Base-by-base conservation (phyloP, 2,113 vertebrate species). In the Nannospalax galili region DNA sequence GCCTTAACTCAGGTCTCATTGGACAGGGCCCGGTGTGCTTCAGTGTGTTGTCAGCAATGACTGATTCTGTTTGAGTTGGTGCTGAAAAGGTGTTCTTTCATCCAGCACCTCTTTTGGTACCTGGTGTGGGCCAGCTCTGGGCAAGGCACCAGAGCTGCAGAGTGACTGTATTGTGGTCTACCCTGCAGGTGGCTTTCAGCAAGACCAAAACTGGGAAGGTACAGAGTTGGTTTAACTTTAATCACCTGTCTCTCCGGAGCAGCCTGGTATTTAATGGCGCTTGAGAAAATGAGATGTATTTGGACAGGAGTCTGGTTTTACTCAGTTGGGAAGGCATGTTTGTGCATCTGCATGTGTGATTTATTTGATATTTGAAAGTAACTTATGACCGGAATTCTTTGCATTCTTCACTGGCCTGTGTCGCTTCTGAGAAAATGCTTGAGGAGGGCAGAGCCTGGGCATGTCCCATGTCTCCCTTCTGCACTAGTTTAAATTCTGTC, bases 331-430 rank as follows among this genome's bases (percentile, higher is more conserved):
- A 96, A 93, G 80, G 67, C 37, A 2, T 97, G 90, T 95, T 97
- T 97, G 92, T 95, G 64, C 56, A 35, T 88, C 87, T 42, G 75
- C 37, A 7, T 24, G 16, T 56, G 64, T 96, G 93, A 97, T 95
- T 97, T 96, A 94, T 97, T 89, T 96, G 94, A 94, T 97, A 70
- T 69, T 92, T 94, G 45, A 87, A 96, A 98, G 92, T 48, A 96
- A 96, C 94, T 97, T 96, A 95, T 82, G 93, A 65, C n/a, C 94
- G 88, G 37, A 92, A 96, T 98, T 97, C 80, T 97, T 97, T 93
- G 91, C 77, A 65, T 94, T 42, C 78, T 67, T 89, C 79, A 86
- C 74, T 92, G 81, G 24, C 35, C 91, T 7, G 1, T 20, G 67
- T 93, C 72, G 15, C 1, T 22, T 16, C 30, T 3, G 67, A 45